Conservation (phyloP, 1,140 invertebrate species). For the Aphaenogaster floridana region DNA sequence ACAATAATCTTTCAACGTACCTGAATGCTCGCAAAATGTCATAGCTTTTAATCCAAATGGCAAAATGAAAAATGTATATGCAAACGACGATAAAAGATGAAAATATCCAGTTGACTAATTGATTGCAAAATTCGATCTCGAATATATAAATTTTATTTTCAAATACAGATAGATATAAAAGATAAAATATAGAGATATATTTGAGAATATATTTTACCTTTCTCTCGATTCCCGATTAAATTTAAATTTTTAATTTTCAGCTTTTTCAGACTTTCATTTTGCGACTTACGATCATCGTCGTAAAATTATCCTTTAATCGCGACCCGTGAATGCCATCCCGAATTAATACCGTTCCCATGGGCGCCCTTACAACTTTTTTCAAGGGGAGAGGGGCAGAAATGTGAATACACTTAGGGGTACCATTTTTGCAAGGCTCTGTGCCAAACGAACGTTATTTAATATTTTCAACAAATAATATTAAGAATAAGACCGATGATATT, state of each 20-base stretch:
- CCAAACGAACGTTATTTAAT: too few species aligned
- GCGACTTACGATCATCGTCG: not conserved
- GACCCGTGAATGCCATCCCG: not conserved
- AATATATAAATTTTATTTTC: not conserved
- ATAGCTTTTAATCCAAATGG: not conserved
- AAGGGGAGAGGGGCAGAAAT: too few species aligned
- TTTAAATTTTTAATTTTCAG: not conserved
- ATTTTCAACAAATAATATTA: too few species aligned
- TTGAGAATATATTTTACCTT: not conserved
- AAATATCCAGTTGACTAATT: not conserved
- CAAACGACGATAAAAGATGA: not conserved
- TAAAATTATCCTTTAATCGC: slow-evolving; percentile 6
- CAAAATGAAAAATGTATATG: not conserved
- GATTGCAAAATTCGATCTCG: not conserved
- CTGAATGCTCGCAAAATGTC: not conserved
- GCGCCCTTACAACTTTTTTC: too few species aligned
- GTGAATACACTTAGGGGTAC: too few species aligned
- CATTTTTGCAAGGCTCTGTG: too few species aligned
- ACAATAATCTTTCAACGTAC: not conserved
- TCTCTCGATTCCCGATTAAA: not conserved
- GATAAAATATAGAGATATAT: not conserved
- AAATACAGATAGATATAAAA: too few species aligned
- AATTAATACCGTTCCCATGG: not conserved
- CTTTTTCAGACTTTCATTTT: not conserved
- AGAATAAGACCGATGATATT: too few species aligned